Evolutionary conservation across 2,113 vertebrate species (phyloP).

Genomic region (Pyrgilauda ruficollis): DNA sequence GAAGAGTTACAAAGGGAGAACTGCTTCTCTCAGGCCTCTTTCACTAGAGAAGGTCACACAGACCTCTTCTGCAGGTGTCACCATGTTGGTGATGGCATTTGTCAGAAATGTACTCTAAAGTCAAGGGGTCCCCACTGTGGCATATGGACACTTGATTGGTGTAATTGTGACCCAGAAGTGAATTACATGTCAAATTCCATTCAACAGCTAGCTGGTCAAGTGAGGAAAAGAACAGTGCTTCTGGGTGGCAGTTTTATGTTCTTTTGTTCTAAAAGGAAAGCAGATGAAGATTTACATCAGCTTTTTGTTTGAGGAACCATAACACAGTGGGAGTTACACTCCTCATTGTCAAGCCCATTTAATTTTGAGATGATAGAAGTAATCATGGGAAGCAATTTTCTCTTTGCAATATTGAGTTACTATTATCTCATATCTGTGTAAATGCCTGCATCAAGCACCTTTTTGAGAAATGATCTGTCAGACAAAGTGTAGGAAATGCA

Average conservation of each 20-base stretch:
- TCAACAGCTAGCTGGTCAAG: neutral
- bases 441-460: slow-evolving; percentile 15
- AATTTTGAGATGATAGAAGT: slow-evolving; percentile 36
- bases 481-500: slow-evolving; percentile 27
- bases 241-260: neutral
- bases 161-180: neutral
- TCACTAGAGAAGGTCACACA: neutral
- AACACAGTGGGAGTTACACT: neutral
- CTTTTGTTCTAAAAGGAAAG: neutral
- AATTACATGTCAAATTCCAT: neutral
- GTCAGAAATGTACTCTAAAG: neutral
- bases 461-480: slow-evolving; percentile 43
- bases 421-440: slow-evolving; percentile 6
- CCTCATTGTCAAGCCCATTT: slow-evolving; percentile 5
- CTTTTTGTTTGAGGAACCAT: neutral
- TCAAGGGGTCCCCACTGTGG: neutral
- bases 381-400: slow-evolving; percentile 22
- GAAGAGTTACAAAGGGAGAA: neutral
- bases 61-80: neutral
- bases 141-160: neutral
- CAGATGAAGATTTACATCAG: neutral
- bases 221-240: neutral
- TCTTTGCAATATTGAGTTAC: slow-evolving; percentile 37
- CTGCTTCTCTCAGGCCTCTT: neutral
- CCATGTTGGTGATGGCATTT: neutral